These are phyloP conservation scores for Drymodes brunneopygia DNA, from an alignment of 2,113 vertebrate genomes.

Conservation along the genomic window DNA sequence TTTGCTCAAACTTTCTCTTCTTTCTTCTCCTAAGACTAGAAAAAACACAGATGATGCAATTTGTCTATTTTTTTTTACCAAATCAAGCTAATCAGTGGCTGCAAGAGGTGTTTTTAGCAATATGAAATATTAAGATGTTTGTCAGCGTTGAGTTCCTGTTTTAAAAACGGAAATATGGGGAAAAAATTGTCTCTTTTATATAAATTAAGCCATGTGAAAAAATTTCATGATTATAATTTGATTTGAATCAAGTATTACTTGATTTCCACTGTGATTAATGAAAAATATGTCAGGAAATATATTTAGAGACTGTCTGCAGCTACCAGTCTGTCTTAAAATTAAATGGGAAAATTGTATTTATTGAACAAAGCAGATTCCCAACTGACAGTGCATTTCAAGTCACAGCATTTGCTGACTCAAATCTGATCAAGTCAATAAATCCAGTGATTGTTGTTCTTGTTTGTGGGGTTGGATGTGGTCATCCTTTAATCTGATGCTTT, in stretches of 20 bases:
- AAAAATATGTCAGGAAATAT: constrained; percentile 28
- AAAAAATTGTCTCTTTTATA: not conserved
- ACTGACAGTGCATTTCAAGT: not conserved
- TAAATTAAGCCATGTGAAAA: not conserved
- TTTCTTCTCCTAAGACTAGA: constrained; percentile 56
- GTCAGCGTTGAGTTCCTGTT: not conserved
- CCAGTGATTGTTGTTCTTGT: constrained; percentile 35
- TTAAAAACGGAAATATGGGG: not conserved
- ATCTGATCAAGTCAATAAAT: constrained; percentile 9
- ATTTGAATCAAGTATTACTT: constrained; percentile 3
- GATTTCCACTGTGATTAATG: constrained; percentile 26
- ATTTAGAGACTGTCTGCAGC: constrained; percentile 48
- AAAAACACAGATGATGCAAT: not conserved
- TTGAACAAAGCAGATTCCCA: constrained; percentile 38
- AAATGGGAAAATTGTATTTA: not conserved
- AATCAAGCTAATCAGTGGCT: not conserved
- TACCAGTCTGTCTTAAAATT: constrained; percentile 15
- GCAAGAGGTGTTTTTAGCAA: not conserved
- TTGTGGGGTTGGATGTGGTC: not conserved
- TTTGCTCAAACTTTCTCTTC: constrained; percentile 62
- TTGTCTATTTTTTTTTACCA: not conserved
- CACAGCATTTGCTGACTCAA: constrained; percentile 15
- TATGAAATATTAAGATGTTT: not conserved
- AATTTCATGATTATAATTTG: not conserved
- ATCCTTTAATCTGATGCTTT: not conserved